phyloP scores from a whole-genome alignment of 2,113 vertebrate species.

The Lates calcarifer region DNA sequence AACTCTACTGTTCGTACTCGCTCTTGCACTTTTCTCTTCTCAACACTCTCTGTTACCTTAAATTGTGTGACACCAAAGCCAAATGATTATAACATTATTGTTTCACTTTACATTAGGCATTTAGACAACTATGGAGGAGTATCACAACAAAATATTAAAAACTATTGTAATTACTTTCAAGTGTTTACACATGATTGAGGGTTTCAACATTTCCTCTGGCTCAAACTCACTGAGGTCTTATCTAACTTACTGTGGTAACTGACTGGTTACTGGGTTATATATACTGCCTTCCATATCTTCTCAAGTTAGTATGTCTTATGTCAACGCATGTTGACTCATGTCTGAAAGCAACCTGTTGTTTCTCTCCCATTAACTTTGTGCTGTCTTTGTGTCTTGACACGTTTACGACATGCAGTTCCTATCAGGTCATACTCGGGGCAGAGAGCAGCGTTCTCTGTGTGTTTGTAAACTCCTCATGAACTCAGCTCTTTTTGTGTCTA shows the following conservation, averaged over 20 bases:
- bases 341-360: constrained; percentile 26
- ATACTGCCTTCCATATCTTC: not conserved
- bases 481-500: not conserved
- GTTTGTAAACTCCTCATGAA: not conserved
- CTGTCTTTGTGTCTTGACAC: constrained; percentile 2
- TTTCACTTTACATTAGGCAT: not conserved
- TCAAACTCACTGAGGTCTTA: constrained; percentile 4
- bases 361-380: not conserved
- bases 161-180: not conserved
- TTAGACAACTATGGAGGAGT: not conserved
- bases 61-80: not conserved
- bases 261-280: not conserved
- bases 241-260: constrained; percentile 7
- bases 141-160: not conserved
- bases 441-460: not conserved
- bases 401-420: not conserved
- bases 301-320: not conserved
- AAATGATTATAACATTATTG: not conserved
- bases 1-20: not conserved
- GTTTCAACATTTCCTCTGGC: constrained; percentile 22
- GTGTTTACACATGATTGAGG: not conserved
- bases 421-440: not conserved
- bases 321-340: not conserved
- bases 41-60: not conserved
- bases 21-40: not conserved